Evolutionary conservation across 2,888 invertebrate species (phyloP).

Genomic region (Temnothorax rugatulus): DNA sequence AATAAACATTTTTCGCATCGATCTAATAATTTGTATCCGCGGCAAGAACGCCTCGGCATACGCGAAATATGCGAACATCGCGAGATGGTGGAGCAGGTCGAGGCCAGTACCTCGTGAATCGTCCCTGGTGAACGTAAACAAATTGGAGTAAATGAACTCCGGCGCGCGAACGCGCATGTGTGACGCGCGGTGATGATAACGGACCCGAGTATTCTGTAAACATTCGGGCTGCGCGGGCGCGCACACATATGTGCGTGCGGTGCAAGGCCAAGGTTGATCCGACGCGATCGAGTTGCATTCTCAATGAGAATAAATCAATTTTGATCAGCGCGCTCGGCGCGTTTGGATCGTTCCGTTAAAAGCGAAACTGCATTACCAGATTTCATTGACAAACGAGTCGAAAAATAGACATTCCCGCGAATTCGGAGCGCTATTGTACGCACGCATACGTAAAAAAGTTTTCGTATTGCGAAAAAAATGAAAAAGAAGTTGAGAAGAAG

Average conservation of each 20-base stretch:
- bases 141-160: conserved; percentile 74
- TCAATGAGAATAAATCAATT: conserved; percentile 56
- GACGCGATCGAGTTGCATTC: conserved; percentile 48
- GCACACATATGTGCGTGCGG: background rate
- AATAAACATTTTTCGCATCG: background rate
- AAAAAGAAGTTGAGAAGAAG: background rate
- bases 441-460: background rate
- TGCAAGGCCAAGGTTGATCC: conserved; percentile 52
- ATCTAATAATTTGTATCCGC: background rate
- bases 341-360: conserved; percentile 31
- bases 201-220: conserved; percentile 53
- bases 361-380: conserved; percentile 13
- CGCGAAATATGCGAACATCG: conserved; percentile 49
- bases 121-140: conserved; percentile 70
- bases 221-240: conserved; percentile 12
- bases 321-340: conserved; percentile 23
- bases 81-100: conserved; percentile 64
- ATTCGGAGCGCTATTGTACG: background rate
- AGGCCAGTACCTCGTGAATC: conserved; percentile 70
- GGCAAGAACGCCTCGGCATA: conserved; percentile 26
- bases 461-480: background rate
- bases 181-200: conserved; percentile 47
- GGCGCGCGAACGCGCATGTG: conserved; percentile 15
- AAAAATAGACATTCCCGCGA: background rate
- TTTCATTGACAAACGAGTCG: background rate